Base-by-base conservation (phyloP, 2,888 invertebrate species). In the Polydrusus cervinus region DNA sequence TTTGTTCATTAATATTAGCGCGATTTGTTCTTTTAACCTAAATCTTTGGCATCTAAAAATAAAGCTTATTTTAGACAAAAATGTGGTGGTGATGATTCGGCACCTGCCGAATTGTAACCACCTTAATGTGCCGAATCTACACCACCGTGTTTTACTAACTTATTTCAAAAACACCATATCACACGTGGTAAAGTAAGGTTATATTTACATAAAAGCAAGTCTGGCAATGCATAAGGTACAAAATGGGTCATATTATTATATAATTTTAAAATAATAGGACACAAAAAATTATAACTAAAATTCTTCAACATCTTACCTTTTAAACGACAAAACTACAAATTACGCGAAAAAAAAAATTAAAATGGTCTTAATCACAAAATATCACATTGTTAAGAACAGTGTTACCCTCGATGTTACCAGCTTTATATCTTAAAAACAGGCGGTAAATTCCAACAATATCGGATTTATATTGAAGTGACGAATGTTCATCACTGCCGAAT, bases 1-100 rank as follows among this genome's bases (percentile, higher is more conserved):
- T 43, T 6, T 43, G 43, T 43, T 43, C 43, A 43, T 25, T 25
- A 25, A 25, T 25, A 25, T 25, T 25, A 3, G 25, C 25, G 25
- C 5, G 25, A 25, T 25, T 11, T 43, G 1, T 43, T 43, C 13
- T 43, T 43, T n/a, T 43, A 13, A 13, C n/a, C 6, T 43, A 43
- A 43, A 43, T 6, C 43, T 43, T 43, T 43, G 43, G 43, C 43
- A 43, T 43, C 43, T 43, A 43, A 43, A 43, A 43, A 43, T 43
- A 43, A 43, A 11, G 43, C 43, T 1, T n/a, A 43, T 43, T n/a
- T 43, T 43, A 43, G n/a, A 43, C n/a, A 43, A 43, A 43, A 43
- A 13, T 43, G 43, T 43, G 43, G 43, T 43, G 43, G n/a, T 43
- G 43, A 43, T 43, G n/a, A 43, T 43, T 43, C 43, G 43, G 43